Evolutionary conservation across 2,113 vertebrate genomes (phyloP).

Genomic region (Saguinus midas): DNA sequence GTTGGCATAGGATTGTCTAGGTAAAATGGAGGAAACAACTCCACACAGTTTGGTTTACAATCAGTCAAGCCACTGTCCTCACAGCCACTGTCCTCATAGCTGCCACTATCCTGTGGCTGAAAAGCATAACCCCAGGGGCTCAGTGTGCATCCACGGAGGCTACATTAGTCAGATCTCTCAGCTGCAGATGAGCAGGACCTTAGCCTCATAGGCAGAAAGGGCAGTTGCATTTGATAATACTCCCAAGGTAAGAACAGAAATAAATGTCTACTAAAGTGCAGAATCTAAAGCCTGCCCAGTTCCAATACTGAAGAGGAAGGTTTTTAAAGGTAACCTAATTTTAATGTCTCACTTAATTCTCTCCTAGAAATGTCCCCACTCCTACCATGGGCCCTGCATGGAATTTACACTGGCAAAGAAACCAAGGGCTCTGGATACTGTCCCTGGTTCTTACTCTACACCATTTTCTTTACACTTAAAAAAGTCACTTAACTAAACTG

Average conservation of each 20-base stretch:
- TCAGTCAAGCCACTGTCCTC: not conserved
- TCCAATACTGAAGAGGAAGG: not conserved
- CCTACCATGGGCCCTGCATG: not conserved
- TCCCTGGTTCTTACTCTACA: not conserved
- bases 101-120: not conserved
- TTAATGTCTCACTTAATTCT: not conserved
- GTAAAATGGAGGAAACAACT: not conserved
- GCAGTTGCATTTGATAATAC: not conserved
- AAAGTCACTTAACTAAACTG: not conserved
- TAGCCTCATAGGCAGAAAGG: not conserved
- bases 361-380: not conserved
- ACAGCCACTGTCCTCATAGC: not conserved
- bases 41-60: not conserved
- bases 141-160: rapidly evolving
- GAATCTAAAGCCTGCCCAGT: not conserved
- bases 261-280: not conserved
- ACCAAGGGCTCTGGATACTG: not conserved
- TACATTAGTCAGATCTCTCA: not conserved
- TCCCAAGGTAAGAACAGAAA: not conserved
- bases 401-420: not conserved
- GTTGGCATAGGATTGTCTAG: not conserved
- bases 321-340: not conserved
- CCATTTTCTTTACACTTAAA: not conserved
- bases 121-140: not conserved
- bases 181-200: not conserved